Base-by-base conservation (phyloP, 2,888 invertebrate genomes). In the Halictus quadricinctus region DNA sequence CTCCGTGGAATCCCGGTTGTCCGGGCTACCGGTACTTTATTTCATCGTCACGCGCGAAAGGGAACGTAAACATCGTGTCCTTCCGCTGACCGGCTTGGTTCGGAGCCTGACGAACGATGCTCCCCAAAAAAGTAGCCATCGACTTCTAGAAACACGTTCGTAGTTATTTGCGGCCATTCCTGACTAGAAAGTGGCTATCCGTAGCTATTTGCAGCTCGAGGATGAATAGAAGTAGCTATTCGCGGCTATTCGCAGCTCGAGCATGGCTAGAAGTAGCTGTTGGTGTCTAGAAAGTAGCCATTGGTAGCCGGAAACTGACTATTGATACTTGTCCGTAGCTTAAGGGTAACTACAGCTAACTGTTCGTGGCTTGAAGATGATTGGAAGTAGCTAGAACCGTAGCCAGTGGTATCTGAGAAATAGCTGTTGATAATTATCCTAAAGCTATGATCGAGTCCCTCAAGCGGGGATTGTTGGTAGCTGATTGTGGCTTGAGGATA, bases 1-100 rank as follows among this genome's bases (percentile, higher is more conserved):
- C 69, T 25, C n/a, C 66, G 29, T 18, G 66, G 66, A 66, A 66
- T 66, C 66, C 66, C 66, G 66, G 66, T 66, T 36, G 66, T 66
- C 66, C 66, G 7, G 60, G 13, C 4, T 25, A 60, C 8, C 66
- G 0, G 15, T 36, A 36, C 18, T 36, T 66, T 18, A 18, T 29
- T 36, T 18, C 25, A 60, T 25, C 60, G 60, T 25, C 25, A n/a
- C 60, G 60, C 60, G 60, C 60, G 25, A 10, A 60, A 25, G 29
- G 13, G n/a, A 60, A 60, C 60, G 60, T 60, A 60, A 60, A 60
- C 60, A 60, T 25, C 25, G 60, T 60, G n/a, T 15, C 6, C 25
- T 6, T 25, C 60, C 25, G 60, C 60, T 25, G 60, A 25, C 60
- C 25, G 54, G 54, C 8, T 54, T 54, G 2, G 21, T 54, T 60